Evolutionary conservation across 64 coral and sea anemone genomes (phyloP), one percentile per base, ranked within the genome.

Genomic region (Exaiptasia diaphana): DNA sequence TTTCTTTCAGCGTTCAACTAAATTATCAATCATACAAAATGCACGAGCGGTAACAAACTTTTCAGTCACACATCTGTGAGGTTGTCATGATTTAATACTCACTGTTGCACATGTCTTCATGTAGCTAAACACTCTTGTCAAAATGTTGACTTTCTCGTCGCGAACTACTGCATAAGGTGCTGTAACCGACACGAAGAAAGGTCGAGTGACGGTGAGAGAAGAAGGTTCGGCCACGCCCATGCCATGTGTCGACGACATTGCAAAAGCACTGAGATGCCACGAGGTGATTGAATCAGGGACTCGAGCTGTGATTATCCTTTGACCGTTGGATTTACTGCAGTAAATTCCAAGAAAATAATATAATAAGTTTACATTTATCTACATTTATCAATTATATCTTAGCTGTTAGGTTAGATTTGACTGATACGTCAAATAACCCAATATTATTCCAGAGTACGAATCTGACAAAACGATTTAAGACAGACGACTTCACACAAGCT

Each of bases 181-280:
- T 9, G 89, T 97, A 1, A 97, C 52, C 33, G 90, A 91, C 34
- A 97, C 79, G 41, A 97, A 97, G 85, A 97, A 97, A 12, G 94
- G 89, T 41, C 85, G 73, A 48, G 88, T 92, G 20, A 82, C 89
- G 53, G 80, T 97, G 0, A 97, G 79, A 11, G 72, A 45, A 21
- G 94, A 64, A 18, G 83, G 75, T 23, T 86, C 41, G 25, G 94
- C 74, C 12, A 97, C 33, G 7, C 94, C 94, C 17, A 97, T 87
- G 0, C 94, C 94, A 68, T 67, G 31, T 18, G 56, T 77, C 18
- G 74, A 22, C 31, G 94, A 97, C 84, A 97, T 92, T 12, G 94
- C 94, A 69, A 97, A 97, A 18, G 78, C 94, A 70, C 78, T 97
- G 30, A 89, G 84, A 43, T 88, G 54, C 94, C 94, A 97, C 20